Evolutionary conservation across 2,888 invertebrate genomes (phyloP), one percentile per base, ranked within the genome.

Genomic region (Teleiodes luculella): DNA sequence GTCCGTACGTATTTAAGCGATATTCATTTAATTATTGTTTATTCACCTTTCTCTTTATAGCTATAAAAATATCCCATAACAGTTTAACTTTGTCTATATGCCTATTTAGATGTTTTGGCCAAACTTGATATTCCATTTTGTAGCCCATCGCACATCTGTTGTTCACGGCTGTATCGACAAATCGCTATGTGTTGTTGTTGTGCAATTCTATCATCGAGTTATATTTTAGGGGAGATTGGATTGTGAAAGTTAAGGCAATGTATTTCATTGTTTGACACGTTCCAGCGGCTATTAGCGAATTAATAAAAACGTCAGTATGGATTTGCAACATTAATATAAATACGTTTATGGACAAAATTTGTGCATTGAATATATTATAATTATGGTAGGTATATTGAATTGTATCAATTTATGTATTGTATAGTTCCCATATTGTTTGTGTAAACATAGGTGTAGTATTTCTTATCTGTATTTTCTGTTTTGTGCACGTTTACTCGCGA

Each of bases 251-350:
- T 60, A 61, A 66, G 45, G 53, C 63, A 20, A 4, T 6, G n/a
- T 10, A 5, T 13, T 31, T 1, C 14, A 53, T 66, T 66, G 64
- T 67, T 54, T 53, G 62, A 55, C 72, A 72, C 72, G 72, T 65
- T 41, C 18, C 11, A 8, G 53, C 47, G 46, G 46, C 53, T 64
- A 71, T 78, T 75, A 67, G 68, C 72, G 63, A 76, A 78, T 80
- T 77, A 77, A 68, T 59, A 30, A 35, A 24, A 20, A 47, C 71
- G 57, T 58, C 66, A 65, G n/a, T n/a, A n/a, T n/a, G n/a, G n/a
- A n/a, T n/a, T n/a, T n/a, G n/a, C n/a, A n/a, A n/a, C n/a, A n/a
- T n/a, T n/a, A n/a, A n/a, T n/a, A n/a, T n/a, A n/a, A n/a, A n/a
- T n/a, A n/a, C n/a, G n/a, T n/a, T n/a, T n/a, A n/a, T n/a, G n/a